Conservation (phyloP, 2,113 vertebrate genomes). For the Macroglossus sobrinus region DNA sequence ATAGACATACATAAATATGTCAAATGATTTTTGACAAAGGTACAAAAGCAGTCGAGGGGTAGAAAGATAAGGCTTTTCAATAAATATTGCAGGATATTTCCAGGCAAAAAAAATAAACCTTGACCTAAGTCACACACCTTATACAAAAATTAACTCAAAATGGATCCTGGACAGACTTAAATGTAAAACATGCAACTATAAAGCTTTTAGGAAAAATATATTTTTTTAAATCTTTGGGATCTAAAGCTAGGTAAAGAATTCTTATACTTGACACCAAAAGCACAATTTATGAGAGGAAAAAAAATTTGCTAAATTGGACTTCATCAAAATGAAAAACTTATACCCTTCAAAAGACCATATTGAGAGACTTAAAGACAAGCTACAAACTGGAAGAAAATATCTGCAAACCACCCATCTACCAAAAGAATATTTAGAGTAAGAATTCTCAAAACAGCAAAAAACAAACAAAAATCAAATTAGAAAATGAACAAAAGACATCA, state of each 20-base stretch:
- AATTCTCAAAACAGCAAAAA: neutral
- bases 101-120: neutral
- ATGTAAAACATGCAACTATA: neutral
- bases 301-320: neutral
- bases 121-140: neutral
- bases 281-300: neutral
- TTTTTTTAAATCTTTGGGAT: neutral
- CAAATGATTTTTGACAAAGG: neutral
- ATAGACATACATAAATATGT: neutral
- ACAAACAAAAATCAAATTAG: neutral
- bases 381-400: neutral
- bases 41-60: neutral
- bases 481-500: neutral
- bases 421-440: neutral
- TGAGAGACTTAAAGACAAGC: neutral
- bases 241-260: neutral
- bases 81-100: neutral
- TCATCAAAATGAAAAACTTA: neutral
- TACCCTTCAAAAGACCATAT: neutral
- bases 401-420: neutral
- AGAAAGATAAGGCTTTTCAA: neutral
- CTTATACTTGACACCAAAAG: neutral
- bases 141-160: constrained; percentile 1
- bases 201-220: neutral
- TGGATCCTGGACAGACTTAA: neutral